Percentiles rank a stretch among this genome's conserved stretches.
Evolutionary conservation across 2,113 vertebrate genomes (phyloP).

Genomic region (Sclerurus mexicanus): DNA sequence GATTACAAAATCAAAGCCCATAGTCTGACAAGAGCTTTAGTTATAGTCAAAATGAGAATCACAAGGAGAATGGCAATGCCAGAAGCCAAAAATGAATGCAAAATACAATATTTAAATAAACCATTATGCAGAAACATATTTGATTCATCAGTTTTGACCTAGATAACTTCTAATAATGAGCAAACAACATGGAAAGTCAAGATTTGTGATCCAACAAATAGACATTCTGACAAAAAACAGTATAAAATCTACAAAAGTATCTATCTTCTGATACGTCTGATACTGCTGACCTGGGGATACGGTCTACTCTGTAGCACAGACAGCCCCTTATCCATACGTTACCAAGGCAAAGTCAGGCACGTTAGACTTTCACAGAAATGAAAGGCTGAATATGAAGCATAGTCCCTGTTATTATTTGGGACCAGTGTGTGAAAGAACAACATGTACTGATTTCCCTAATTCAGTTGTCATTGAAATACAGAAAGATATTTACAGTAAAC

Average conservation of each 20-base stretch:
- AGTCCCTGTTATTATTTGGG: background rate
- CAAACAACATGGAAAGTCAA: background rate
- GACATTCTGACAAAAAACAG: background rate
- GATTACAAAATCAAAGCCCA: background rate
- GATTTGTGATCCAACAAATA: background rate
- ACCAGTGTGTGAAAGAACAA: background rate
- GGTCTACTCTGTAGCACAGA: background rate
- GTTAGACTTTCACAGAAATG: background rate
- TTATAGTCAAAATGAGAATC: background rate
- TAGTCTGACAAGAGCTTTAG: background rate
- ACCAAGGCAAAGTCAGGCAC: background rate
- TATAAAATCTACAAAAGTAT: background rate
- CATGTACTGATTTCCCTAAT: background rate
- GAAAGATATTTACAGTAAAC: background rate
- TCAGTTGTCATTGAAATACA: background rate
- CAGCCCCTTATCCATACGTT: background rate
- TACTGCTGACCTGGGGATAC: background rate
- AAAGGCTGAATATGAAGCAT: background rate
- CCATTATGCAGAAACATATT: background rate
- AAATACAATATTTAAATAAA: background rate
- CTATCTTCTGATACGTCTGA: background rate
- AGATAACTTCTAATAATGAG: background rate
- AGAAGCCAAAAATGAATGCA: background rate
- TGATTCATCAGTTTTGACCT: background rate
- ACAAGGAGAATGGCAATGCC: background rate